A percentile compares a stretch with the other conserved stretches of the same genome.
Conservation (phyloP, 2,113 vertebrate species). For the Pholis gunnellus region DNA sequence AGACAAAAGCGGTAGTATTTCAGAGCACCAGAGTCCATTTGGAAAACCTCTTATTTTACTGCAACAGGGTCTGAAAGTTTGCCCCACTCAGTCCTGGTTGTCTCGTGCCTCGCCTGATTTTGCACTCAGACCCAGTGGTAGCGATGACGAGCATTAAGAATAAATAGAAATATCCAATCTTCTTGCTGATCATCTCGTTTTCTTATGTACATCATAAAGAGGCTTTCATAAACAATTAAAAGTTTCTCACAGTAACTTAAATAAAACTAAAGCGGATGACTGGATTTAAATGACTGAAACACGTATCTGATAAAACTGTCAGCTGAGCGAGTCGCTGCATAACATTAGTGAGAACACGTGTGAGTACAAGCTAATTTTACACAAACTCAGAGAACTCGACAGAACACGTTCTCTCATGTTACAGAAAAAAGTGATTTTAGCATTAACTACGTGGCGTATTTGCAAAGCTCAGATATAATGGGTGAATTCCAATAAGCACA, state of each 20-base stretch:
- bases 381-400: background rate
- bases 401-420: background rate
- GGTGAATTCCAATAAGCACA: background rate
- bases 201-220: background rate
- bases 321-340: conserved; percentile 11
- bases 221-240: background rate
- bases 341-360: background rate
- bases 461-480: background rate
- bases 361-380: conserved; percentile 21
- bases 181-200: too few species aligned
- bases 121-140: too few species aligned
- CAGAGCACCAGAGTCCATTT: too few species aligned
- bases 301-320: background rate
- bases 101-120: too few species aligned
- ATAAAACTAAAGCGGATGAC: background rate
- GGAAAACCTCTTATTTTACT: too few species aligned
- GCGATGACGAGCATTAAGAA: too few species aligned
- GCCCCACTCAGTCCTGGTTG: too few species aligned
- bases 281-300: conserved; percentile 23
- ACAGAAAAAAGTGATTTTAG: background rate
- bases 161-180: too few species aligned
- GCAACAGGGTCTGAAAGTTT: too few species aligned
- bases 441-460: background rate
- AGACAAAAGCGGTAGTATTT: too few species aligned
- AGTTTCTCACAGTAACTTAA: background rate